Evolutionary conservation across 92 coral and sea anemone species (phyloP).

Genomic region (Paragorgia papillata): DNA sequence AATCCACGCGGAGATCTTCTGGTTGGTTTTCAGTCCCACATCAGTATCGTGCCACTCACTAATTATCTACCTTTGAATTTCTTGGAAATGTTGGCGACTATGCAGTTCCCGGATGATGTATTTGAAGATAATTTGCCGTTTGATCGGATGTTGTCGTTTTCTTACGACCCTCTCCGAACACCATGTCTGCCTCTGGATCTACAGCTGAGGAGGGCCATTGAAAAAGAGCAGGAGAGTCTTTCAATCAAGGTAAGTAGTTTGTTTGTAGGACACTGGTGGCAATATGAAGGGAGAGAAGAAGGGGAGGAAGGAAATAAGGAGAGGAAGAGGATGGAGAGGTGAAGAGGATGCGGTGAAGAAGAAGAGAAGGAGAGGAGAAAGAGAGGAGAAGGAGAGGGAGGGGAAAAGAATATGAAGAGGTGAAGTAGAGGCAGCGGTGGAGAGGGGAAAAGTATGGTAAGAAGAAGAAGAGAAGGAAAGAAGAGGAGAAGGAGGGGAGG

Average conservation of each 20-base stretch:
- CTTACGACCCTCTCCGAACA: slow-evolving; percentile 80
- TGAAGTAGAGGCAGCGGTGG: no score
- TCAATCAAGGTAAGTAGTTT: not conserved
- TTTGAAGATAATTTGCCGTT: slow-evolving; percentile 88
- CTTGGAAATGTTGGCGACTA: slow-evolving; percentile 73
- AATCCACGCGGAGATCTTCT: slow-evolving; percentile 94
- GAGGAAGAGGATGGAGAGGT: no score
- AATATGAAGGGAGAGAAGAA: no score
- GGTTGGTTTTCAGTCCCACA: slow-evolving; percentile 94
- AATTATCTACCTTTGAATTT: slow-evolving; percentile 80
- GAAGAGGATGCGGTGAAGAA: no score
- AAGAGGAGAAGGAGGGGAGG: no score
- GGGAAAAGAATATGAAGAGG: no score
- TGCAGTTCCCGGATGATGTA: slow-evolving; percentile 78
- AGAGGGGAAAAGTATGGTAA: no score
- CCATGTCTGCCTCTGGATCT: slow-evolving; percentile 83
- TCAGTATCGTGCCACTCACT: slow-evolving; percentile 80
- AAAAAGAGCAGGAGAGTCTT: slow-evolving; percentile 1
- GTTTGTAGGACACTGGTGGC: not conserved
- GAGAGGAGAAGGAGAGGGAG: no score
- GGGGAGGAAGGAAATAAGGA: no score
- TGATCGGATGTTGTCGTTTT: slow-evolving; percentile 77
- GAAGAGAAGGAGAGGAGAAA: no score
- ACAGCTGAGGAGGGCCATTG: slow-evolving; percentile 61
- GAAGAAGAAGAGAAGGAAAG: no score